These are phyloP conservation scores for Drosophila cracens DNA, from an alignment of 2,888 invertebrate genomes.

Conservation along the genomic window DNA sequence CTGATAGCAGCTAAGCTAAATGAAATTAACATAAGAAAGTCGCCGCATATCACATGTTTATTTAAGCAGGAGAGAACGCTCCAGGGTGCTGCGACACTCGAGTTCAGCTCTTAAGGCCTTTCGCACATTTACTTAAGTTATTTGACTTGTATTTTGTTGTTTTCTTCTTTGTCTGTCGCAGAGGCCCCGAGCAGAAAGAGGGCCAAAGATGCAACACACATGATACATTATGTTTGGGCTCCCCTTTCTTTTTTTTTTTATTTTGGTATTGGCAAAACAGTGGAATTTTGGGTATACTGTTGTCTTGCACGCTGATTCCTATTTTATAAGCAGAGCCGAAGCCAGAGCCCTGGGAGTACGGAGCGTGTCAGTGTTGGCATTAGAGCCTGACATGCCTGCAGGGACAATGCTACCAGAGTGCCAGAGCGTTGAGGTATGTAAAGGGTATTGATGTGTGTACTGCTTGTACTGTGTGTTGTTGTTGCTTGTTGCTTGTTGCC, in stretches of 20 bases:
- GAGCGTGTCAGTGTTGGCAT: conserved; percentile 81
- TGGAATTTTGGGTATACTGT: conserved; percentile 50
- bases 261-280: conserved; percentile 59
- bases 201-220: conserved; percentile 59
- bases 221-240: conserved; percentile 37
- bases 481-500: conserved; percentile 33
- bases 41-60: conserved; percentile 37
- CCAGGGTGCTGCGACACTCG: conserved; percentile 47
- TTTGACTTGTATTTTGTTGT: conserved; percentile 59
- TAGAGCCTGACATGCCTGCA: conserved; percentile 81
- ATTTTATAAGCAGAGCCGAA: conserved; percentile 40
- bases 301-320: conserved; percentile 58
- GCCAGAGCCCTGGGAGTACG: conserved; percentile 46
- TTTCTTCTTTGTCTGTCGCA: conserved; percentile 40
- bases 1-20: conserved; percentile 22
- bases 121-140: conserved; percentile 75
- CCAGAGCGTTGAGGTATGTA: conserved; percentile 62
- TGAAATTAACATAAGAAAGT: conserved; percentile 41
- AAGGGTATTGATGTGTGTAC: conserved; percentile 65
- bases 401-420: conserved; percentile 59
- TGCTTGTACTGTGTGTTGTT: conserved; percentile 15
- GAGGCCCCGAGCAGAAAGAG: conserved; percentile 67
- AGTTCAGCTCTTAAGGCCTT: conserved; percentile 64
- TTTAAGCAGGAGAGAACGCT: conserved; percentile 38
- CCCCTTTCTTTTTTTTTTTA: neutral